Evolutionary conservation across 2,113 vertebrate species (phyloP).

Genomic region (Stegastes partitus): DNA sequence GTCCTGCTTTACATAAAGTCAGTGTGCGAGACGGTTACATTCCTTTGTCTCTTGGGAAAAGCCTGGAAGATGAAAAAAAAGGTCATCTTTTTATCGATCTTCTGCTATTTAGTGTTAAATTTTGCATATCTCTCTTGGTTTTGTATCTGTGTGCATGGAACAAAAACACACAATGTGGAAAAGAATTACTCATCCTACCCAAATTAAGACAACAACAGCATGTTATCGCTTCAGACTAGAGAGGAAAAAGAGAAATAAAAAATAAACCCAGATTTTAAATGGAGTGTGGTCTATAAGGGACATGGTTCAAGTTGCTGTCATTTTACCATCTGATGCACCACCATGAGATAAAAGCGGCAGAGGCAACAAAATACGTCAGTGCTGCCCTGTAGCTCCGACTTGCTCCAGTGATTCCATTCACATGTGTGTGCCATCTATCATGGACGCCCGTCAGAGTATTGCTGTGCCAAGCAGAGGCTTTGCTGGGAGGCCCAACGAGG

Average conservation of each 20-base stretch:
- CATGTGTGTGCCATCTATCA: slow-evolving; percentile 73
- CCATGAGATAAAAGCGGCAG: slow-evolving; percentile 40
- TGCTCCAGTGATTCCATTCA: slow-evolving; percentile 65
- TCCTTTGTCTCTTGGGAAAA: too few species aligned
- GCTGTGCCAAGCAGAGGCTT: slow-evolving; percentile 79
- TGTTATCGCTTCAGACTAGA: neutral
- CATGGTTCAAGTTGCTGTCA: slow-evolving; percentile 19
- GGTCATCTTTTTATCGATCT: too few species aligned
- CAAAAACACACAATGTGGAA: too few species aligned
- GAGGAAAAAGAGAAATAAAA: neutral
- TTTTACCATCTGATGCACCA: slow-evolving; percentile 44
- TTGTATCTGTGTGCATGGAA: too few species aligned
- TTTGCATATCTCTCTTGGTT: too few species aligned
- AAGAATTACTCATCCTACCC: neutral
- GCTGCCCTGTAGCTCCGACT: slow-evolving; percentile 34
- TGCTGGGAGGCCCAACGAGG: slow-evolving; percentile 65
- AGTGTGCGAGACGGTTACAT: too few species aligned
- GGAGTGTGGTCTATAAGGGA: slow-evolving; percentile 2
- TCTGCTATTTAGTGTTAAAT: too few species aligned
- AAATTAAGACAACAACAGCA: neutral
- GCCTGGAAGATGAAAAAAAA: too few species aligned
- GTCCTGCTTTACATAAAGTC: too few species aligned
- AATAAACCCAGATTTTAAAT: neutral
- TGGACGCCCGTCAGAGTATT: slow-evolving; percentile 70
- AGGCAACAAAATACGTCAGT: slow-evolving; percentile 52